Percentiles rank a stretch among this genome's conserved stretches.
These are phyloP conservation scores for Meteorus cinctellus DNA, from an alignment of 2,888 invertebrate genomes.

Conservation along the genomic window DNA sequence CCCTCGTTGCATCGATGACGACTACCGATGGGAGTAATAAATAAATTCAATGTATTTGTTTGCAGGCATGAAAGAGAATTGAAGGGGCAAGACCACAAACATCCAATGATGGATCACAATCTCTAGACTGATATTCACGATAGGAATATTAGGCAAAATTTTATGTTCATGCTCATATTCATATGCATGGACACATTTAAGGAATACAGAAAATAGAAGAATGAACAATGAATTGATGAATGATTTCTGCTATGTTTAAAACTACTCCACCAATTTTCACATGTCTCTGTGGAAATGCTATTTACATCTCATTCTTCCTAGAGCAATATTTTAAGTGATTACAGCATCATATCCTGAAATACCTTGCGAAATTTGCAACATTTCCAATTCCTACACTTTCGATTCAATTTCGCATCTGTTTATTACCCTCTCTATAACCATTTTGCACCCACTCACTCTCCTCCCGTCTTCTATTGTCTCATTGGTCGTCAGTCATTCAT, in stretches of 20 bases:
- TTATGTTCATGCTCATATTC: background rate
- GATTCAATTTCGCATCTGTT: no score
- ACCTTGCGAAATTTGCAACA: no score
- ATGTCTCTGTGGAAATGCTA: slow-evolving; percentile 23
- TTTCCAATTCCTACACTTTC: no score
- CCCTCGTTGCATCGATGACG: slow-evolving; percentile 33
- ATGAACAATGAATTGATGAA: background rate
- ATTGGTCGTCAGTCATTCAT: slow-evolving; percentile 39
- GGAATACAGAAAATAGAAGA: background rate
- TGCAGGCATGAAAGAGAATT: slow-evolving; percentile 6
- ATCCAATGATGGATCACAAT: slow-evolving; percentile 72
- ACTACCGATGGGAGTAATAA: slow-evolving; percentile 66
- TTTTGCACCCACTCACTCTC: slow-evolving; percentile 53
- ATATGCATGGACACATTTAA: background rate
- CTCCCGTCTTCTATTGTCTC: slow-evolving; percentile 52
- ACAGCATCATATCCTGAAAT: no score
- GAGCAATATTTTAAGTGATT: no score
- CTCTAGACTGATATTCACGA: slow-evolving; percentile 47
- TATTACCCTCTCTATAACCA: slow-evolving; percentile 46
- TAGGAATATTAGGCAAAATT: background rate
- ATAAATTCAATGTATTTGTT: slow-evolving; percentile 72
- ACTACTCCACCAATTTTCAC: background rate
- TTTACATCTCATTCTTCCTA: no score
- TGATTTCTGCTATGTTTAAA: background rate
- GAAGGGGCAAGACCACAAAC: slow-evolving; percentile 63